Conservation (phyloP, 1,140 invertebrate genomes). For the Zeugodacus cucurbitae region DNA sequence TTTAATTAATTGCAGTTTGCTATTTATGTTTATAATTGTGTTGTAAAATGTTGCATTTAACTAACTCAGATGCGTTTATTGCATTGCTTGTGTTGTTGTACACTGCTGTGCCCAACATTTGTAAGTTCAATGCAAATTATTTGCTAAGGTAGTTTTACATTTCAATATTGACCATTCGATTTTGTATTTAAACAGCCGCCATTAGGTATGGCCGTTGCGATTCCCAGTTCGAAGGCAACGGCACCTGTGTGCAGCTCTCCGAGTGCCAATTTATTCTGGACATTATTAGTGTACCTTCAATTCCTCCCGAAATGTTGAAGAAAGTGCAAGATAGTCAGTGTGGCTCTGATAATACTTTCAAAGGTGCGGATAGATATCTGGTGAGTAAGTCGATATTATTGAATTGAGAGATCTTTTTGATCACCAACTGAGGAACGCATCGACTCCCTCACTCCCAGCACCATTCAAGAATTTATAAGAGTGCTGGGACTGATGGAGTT, state of each 20-base stretch:
- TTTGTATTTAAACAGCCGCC: background rate
- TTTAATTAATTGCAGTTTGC: too few relatives aligned
- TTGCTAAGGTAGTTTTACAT: background rate
- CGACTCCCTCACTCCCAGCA: too few relatives aligned
- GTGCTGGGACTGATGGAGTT: too few relatives aligned
- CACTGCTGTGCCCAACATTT: background rate
- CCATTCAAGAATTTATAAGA: too few relatives aligned
- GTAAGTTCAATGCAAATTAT: background rate
- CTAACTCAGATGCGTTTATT: background rate
- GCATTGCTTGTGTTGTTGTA: background rate
- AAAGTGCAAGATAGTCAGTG: conserved; percentile 54
- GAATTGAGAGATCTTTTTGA: background rate
- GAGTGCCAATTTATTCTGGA: conserved; percentile 62
- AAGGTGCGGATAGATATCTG: background rate
- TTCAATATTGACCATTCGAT: background rate
- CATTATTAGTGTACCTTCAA: conserved; percentile 48
- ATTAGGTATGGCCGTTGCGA: background rate
- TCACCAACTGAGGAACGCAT: too few relatives aligned
- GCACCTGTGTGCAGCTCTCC: conserved; percentile 63
- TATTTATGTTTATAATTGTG: too few relatives aligned
- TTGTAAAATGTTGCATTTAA: background rate
- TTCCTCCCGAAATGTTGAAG: conserved; percentile 37
- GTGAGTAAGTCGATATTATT: background rate
- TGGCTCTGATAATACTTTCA: conserved; percentile 53
- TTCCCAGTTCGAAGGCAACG: conserved; percentile 47